These are phyloP conservation scores for Philotrypesis tridentata DNA, from an alignment of 1,140 invertebrate genomes.

Conservation along the genomic window DNA sequence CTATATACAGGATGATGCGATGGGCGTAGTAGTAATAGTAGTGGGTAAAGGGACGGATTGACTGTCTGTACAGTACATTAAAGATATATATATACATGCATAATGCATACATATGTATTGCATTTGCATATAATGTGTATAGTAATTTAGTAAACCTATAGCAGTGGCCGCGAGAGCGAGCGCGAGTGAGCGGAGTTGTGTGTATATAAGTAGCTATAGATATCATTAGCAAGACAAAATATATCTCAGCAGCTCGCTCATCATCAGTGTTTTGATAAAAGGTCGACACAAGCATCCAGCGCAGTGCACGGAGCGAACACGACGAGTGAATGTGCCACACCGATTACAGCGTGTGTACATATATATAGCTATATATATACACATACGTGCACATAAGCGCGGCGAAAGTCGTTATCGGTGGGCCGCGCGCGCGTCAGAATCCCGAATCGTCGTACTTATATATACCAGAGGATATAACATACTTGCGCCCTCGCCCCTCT, in stretches of 20 bases:
- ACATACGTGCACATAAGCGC: background rate
- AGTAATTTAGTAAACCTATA: background rate
- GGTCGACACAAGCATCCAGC: background rate
- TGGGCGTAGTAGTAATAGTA: slow-evolving; percentile 56
- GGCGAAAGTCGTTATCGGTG: background rate
- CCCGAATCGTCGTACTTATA: background rate
- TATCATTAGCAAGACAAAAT: background rate
- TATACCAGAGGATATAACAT: background rate
- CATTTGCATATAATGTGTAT: no score
- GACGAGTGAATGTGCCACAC: no score
- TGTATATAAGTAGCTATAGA: no score
- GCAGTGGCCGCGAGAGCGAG: background rate
- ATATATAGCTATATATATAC: background rate
- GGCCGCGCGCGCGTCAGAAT: background rate
- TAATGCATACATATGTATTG: no score
- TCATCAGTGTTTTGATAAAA: background rate
- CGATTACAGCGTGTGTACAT: no score
- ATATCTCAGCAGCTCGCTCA: background rate
- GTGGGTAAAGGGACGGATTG: no score
- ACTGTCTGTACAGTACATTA: no score
- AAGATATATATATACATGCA: no score
- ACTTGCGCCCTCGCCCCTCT: background rate
- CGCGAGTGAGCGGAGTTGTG: no score
- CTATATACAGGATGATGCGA: slow-evolving; percentile 52
- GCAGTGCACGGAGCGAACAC: no score